Evolutionary conservation across 2,113 vertebrate genomes (phyloP), one percentile per base, ranked within the genome.

Genomic region (Panurus biarmicus): DNA sequence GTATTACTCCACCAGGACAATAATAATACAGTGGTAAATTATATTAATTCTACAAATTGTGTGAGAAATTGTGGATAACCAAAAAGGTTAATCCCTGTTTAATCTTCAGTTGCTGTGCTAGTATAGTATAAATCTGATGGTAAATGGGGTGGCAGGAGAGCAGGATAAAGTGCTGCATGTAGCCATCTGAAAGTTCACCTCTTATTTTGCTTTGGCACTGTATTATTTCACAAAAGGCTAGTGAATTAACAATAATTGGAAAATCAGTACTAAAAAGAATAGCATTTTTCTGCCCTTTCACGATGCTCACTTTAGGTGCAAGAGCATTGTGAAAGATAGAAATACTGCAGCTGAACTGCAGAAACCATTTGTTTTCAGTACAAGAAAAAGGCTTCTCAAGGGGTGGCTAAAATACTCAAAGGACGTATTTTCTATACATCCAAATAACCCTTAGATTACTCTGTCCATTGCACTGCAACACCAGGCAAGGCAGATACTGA

Each of bases 31-130:
- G 54, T 66, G 35, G 48, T 90, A 95, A 91, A 95, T 90, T 66
- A 82, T 60, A 77, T 76, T 70, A 89, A 91, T 95, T 85, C 60
- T 85, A 71, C 64, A 93, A 87, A 89, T 60, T 87, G 21, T 15
- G 14, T 71, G 78, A 94, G 82, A 85, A 93, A 89, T 35, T 83
- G 51, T 87, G 33, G 64, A 62, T 85, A 94, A 85, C 38, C 35
- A 80, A 56, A 90, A 89, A 93, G 87, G 67, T 90, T 96, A 96
- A 97, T 80, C 64, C 67, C 51, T 80, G 14, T 73, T 83, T 91
- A 94, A 94, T 87, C 75, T 85, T 85, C 67, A 71, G 51, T 54
- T 94, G 28, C 47, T 77, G 54, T 56, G 51, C 65, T 70, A 64
- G 23, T 29, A 25, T 73, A 28, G 51, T 67, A 86, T 88, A 90